phyloP scores from a whole-genome alignment of 2,113 vertebrate species.

The Dermatemys mawii region DNA sequence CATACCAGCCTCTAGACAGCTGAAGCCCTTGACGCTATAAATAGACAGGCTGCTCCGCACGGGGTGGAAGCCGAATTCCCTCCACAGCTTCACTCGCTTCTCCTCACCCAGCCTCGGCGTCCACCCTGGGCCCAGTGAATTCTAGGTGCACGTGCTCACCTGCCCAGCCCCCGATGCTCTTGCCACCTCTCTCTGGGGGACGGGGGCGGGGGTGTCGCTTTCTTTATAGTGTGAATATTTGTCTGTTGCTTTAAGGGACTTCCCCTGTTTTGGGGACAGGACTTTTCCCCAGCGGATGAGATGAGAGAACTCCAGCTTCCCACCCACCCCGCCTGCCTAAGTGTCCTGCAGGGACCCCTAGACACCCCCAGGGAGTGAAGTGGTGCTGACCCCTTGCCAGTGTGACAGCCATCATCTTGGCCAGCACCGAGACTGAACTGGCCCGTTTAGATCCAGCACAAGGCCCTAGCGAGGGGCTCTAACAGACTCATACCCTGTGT shows the following conservation, averaged over 20 bases:
- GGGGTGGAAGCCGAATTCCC: conserved; percentile 51
- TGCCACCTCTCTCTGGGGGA: no score
- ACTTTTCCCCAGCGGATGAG: no score
- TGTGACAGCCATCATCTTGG: no score
- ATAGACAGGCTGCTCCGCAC: conserved; percentile 54
- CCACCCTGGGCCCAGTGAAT: background rate
- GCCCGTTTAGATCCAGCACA: background rate
- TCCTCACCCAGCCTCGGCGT: background rate
- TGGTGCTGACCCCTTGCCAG: background rate
- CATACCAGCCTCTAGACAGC: conserved; percentile 6
- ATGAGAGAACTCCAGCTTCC: background rate
- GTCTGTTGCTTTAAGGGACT: background rate
- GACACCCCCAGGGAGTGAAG: background rate
- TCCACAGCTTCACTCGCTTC: background rate
- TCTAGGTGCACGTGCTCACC: background rate
- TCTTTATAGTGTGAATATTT: background rate
- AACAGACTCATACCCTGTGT: background rate
- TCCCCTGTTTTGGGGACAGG: background rate
- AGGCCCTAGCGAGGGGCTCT: background rate
- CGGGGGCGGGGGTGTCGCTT: no score
- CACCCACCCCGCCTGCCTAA: background rate
- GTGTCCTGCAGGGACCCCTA: no score
- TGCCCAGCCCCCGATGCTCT: no score
- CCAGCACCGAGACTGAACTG: background rate
- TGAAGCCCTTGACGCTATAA: conserved; percentile 65